These are phyloP conservation scores for Puffinus mauretanicus DNA, from an alignment of 2,113 vertebrate genomes.

Conservation along the genomic window DNA sequence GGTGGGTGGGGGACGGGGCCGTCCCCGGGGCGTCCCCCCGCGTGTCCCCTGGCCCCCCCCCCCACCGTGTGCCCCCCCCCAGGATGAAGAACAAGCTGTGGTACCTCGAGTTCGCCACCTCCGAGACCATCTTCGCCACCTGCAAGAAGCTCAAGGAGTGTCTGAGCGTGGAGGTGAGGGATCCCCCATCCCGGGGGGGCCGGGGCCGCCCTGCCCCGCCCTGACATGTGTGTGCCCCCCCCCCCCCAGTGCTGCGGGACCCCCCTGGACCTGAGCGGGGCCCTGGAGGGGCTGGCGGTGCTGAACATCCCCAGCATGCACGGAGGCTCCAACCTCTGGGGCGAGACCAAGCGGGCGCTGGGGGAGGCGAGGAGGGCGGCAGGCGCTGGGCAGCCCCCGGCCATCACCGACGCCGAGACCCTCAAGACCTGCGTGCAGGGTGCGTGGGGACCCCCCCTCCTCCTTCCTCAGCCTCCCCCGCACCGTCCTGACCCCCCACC, in stretches of 20 bases:
- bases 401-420: slow-evolving; percentile 83
- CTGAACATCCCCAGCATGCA: slow-evolving; percentile 96
- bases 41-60: too few relatives aligned
- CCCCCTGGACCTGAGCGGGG: slow-evolving; percentile 78
- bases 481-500: too few relatives aligned
- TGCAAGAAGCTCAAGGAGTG: slow-evolving; percentile 88
- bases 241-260: slow-evolving; percentile 81
- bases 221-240: too few relatives aligned
- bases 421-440: slow-evolving; percentile 88
- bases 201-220: not conserved
- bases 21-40: too few relatives aligned
- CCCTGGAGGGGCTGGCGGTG: slow-evolving; percentile 83
- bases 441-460: slow-evolving; percentile 14
- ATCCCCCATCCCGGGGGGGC: not conserved
- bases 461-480: not conserved
- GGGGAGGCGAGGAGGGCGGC: slow-evolving; percentile 60
- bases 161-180: slow-evolving; percentile 81
- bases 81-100: slow-evolving; percentile 91
- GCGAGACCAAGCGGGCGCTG: slow-evolving; percentile 80
- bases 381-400: slow-evolving; percentile 73
- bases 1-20: too few relatives aligned
- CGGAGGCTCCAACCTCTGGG: slow-evolving; percentile 94
- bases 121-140: slow-evolving; percentile 89
- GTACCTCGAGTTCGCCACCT: slow-evolving; percentile 93
- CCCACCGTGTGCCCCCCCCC: too few relatives aligned